phyloP scores from a whole-genome alignment of 2,113 vertebrate genomes.

The Riparia riparia region DNA sequence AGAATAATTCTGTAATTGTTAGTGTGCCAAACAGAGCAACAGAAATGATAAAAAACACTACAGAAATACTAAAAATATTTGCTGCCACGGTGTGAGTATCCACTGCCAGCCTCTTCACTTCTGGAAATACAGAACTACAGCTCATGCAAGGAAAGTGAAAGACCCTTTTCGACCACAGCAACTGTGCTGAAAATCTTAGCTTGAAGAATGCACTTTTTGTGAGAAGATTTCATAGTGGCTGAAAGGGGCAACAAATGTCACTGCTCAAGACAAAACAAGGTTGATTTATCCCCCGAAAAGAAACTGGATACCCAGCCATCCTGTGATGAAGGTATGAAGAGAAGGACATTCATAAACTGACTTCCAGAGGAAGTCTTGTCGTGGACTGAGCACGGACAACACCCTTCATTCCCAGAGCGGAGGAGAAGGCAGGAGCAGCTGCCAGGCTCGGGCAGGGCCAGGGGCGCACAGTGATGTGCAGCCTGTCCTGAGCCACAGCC shows the following conservation, averaged over 20 bases:
- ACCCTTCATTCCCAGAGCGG: rapidly evolving
- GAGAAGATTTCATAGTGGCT: background rate
- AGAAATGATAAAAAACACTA: background rate
- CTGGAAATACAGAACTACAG: background rate
- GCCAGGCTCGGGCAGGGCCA: background rate
- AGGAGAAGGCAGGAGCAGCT: background rate
- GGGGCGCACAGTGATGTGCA: rapidly evolving
- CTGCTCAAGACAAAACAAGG: background rate
- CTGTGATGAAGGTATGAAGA: background rate
- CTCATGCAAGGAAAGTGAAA: background rate
- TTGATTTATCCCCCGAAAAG: background rate
- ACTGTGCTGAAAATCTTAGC: background rate
- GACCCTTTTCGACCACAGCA: background rate
- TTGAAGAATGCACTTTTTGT: background rate
- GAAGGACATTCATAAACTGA: background rate
- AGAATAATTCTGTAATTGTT: background rate
- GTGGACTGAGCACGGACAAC: background rate
- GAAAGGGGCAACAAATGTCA: background rate
- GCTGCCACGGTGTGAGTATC: background rate
- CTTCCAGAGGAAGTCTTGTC: background rate
- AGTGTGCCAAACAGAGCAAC: background rate
- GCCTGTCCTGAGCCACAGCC: background rate
- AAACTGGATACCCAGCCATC: background rate
- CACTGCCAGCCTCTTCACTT: background rate
- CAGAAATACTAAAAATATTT: background rate